A percentile compares a stretch with the other conserved stretches of the same genome.
Conservation (phyloP, 2,797 vertebrate genomes). For the Sciurus vulgaris region DNA sequence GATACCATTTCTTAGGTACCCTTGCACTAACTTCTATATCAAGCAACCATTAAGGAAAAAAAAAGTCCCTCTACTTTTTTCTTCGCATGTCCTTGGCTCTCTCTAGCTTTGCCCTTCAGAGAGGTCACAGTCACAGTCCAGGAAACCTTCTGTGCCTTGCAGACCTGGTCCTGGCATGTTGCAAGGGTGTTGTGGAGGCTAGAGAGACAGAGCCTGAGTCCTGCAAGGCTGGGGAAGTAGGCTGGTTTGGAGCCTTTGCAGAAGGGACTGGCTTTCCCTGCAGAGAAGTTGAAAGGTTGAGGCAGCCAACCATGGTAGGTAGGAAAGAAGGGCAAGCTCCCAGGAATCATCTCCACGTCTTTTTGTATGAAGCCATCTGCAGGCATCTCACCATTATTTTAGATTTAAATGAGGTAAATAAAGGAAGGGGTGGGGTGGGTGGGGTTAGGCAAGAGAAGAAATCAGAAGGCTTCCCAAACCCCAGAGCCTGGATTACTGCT, state of each 20-base stretch:
- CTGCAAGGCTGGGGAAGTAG: neutral
- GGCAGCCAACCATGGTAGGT: accelerated
- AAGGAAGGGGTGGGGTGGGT: neutral
- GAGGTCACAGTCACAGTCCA: neutral
- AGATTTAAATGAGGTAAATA: conserved; percentile 47
- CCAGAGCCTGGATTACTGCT: neutral
- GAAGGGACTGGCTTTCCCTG: neutral
- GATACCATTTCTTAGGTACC: neutral
- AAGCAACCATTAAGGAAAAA: neutral
- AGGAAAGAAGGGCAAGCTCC: neutral
- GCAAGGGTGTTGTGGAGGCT: neutral
- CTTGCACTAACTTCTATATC: neutral
- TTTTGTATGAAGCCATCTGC: neutral
- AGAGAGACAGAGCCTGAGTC: neutral
- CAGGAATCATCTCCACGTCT: neutral
- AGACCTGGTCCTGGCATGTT: neutral
- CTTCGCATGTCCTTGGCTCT: neutral
- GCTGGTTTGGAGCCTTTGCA: neutral
- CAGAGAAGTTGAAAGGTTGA: neutral
- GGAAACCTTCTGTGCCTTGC: neutral
- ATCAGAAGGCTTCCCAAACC: conserved; percentile 4
- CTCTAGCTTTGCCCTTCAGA: neutral
- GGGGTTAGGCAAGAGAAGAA: conserved; percentile 58
- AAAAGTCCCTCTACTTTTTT: neutral
- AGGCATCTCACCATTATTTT: neutral